Conservation (phyloP, 1,140 invertebrate genomes). For the Anoplolepis gracilipes region DNA sequence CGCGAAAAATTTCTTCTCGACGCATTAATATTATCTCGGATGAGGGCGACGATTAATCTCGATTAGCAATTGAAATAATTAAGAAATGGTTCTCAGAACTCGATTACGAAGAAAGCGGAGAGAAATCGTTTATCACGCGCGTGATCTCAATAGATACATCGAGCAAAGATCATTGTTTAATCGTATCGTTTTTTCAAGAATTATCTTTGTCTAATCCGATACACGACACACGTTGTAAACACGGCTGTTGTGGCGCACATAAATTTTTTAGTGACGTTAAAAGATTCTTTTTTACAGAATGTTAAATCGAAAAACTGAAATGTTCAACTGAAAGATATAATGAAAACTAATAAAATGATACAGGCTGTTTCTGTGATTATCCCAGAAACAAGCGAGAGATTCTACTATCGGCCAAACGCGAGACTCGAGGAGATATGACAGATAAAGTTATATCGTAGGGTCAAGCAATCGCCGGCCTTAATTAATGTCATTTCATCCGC, state of each 20-base stretch:
- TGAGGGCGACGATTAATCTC: not conserved
- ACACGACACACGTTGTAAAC: not conserved
- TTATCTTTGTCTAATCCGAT: not conserved
- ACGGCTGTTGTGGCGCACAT: not conserved
- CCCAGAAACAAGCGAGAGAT: not conserved
- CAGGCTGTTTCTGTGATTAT: not conserved
- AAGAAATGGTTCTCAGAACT: not conserved
- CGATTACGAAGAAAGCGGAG: not conserved
- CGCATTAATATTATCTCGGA: not conserved
- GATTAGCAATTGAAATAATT: conserved; percentile 17
- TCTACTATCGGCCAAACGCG: conserved; percentile 22
- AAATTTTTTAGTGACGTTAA: too few relatives aligned
- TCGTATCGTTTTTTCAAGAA: not conserved
- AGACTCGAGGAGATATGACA: not conserved
- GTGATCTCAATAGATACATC: not conserved
- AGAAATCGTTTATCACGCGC: not conserved
- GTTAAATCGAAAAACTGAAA: not conserved
- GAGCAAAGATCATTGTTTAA: not conserved
- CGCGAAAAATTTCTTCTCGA: not conserved
- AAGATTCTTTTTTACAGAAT: too few relatives aligned
- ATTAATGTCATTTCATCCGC: conserved; percentile 26
- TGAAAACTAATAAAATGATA: not conserved
- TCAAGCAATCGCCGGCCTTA: conserved; percentile 47
- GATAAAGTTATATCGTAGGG: conserved; percentile 36
- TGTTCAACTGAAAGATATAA: not conserved